Evolutionary conservation across 2,888 invertebrate species (phyloP).

Genomic region (Priapulus caudatus): DNA sequence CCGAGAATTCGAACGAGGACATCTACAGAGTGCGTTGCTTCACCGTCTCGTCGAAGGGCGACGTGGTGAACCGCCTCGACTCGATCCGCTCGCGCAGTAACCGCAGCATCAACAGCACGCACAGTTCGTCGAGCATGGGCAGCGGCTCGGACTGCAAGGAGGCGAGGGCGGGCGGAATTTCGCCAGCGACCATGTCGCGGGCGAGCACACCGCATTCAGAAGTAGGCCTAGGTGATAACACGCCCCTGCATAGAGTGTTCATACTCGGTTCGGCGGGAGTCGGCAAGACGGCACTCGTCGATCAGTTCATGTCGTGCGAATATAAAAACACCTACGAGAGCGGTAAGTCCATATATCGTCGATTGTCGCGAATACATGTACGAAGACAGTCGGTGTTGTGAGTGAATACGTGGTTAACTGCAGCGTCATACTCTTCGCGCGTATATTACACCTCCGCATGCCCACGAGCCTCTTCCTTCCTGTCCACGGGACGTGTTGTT

Average conservation of each 20-base stretch:
- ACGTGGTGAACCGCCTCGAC: neutral
- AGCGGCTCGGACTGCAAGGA: slow-evolving; percentile 3
- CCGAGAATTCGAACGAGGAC: neutral
- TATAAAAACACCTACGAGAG: neutral
- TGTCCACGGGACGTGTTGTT: too few relatives aligned
- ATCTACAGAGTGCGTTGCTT: slow-evolving; percentile 3
- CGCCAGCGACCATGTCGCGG: neutral
- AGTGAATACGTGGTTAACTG: too few relatives aligned
- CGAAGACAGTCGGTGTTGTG: too few relatives aligned
- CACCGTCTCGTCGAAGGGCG: neutral
- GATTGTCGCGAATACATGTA: too few relatives aligned
- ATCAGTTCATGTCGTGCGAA: neutral
- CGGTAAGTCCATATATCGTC: too few relatives aligned
- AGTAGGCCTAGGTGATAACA: neutral
- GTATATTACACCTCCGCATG: too few relatives aligned
- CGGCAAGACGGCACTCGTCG: neutral
- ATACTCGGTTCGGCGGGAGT: neutral
- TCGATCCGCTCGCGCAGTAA: neutral
- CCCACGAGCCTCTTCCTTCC: too few relatives aligned
- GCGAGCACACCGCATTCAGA: neutral
- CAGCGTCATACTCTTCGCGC: too few relatives aligned
- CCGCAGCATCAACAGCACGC: neutral
- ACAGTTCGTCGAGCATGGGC: neutral
- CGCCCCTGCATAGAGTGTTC: neutral
- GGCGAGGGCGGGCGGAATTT: neutral